A percentile compares a stretch with the other conserved stretches of the same genome.
These are phyloP conservation scores for Trematocara macrostoma DNA, from an alignment of 2,113 vertebrate species.

Conservation along the genomic window DNA sequence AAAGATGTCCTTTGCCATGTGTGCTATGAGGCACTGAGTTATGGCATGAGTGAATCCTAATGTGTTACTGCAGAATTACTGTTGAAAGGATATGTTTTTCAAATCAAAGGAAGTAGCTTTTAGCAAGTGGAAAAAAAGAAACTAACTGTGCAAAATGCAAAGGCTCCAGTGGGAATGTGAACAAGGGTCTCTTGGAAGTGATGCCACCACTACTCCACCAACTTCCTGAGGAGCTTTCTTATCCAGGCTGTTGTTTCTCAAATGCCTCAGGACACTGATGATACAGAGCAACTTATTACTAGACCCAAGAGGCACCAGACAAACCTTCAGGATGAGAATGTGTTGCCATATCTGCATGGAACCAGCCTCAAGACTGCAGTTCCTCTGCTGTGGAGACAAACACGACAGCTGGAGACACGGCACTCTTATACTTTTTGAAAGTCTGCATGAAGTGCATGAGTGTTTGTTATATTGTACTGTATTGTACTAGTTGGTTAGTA, in stretches of 20 bases:
- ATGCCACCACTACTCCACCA: not conserved
- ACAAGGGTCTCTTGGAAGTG: not conserved
- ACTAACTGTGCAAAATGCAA: not conserved
- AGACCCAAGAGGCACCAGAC: not conserved
- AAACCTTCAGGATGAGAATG: not conserved
- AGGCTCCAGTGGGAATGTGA: not conserved
- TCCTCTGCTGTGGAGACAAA: not conserved
- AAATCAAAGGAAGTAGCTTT: not conserved
- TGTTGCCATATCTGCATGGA: not conserved
- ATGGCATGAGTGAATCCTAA: rapidly evolving
- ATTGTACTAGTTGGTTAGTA: not conserved
- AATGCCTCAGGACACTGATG: not conserved
- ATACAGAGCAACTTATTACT: not conserved
- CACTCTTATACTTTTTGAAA: not conserved
- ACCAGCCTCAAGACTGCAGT: not conserved
- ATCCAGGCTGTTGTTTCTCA: not conserved
- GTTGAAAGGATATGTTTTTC: not conserved
- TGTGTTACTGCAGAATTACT: not conserved
- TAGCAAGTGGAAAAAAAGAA: not conserved
- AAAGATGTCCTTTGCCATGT: not conserved
- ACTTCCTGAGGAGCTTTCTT: not conserved
- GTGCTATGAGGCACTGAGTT: not conserved
- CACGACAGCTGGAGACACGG: rapidly evolving
- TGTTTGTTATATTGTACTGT: not conserved
- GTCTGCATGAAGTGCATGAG: not conserved